phyloP scores from a whole-genome alignment of 2,888 invertebrate species.

The Eupeodes latifasciatus region DNA sequence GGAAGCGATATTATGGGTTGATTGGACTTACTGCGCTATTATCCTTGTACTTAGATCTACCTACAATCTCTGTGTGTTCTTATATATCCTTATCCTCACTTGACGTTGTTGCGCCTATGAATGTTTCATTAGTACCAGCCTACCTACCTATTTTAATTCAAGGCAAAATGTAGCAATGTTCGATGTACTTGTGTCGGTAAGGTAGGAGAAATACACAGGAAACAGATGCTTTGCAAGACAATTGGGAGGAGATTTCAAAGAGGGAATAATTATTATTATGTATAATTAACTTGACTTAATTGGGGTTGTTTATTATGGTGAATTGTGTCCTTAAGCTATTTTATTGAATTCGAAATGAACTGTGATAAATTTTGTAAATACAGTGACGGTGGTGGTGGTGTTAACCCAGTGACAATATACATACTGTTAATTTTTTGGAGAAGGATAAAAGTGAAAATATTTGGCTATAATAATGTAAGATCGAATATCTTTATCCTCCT shows the following conservation, averaged over 20 bases:
- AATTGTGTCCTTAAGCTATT: neutral
- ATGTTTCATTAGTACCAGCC: constrained; percentile 50
- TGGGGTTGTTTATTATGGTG: constrained; percentile 30
- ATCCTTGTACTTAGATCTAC: neutral
- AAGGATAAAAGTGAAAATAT: no score
- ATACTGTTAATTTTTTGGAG: no score
- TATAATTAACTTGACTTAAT: constrained; percentile 58
- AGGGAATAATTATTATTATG: neutral
- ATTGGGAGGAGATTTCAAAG: constrained; percentile 5
- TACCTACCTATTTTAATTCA: no score
- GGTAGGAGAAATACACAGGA: neutral
- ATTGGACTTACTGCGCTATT: neutral
- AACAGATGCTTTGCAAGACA: constrained; percentile 33
- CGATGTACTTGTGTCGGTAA: neutral
- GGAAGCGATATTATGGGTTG: constrained; percentile 1
- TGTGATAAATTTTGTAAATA: neutral
- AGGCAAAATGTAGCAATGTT: no score
- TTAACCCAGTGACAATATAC: no score
- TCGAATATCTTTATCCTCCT: no score
- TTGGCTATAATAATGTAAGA: no score
- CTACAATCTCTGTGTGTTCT: neutral
- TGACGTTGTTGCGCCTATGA: constrained; percentile 11
- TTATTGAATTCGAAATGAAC: neutral
- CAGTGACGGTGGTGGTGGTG: neutral
- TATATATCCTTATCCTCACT: constrained; percentile 22